A percentile compares a stretch with the other conserved stretches of the same genome.
Evolutionary conservation across 1,140 invertebrate species (phyloP).

Genomic region (Orchestia grillus): DNA sequence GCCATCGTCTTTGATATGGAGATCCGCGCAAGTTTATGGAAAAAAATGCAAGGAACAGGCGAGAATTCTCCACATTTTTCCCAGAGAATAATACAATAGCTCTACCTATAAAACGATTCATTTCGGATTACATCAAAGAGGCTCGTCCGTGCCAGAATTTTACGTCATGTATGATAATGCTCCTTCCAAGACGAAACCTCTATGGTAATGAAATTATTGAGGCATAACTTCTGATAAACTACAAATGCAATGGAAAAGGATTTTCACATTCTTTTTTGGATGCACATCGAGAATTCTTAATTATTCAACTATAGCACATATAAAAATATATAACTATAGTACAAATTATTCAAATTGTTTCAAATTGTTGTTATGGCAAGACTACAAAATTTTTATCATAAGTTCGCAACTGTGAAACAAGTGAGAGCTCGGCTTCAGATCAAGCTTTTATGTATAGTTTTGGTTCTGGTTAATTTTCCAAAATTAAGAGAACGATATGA

Average conservation of each 20-base stretch:
- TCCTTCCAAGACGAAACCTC: neutral
- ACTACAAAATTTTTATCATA: neutral
- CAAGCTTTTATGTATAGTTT: neutral
- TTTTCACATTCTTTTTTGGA: neutral
- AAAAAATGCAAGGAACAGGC: conserved; percentile 4
- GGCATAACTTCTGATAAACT: neutral
- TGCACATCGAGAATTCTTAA: too few relatives aligned
- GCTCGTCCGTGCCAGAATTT: neutral
- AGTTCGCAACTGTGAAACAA: neutral
- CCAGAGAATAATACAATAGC: conserved; percentile 20
- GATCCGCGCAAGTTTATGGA: conserved; percentile 13
- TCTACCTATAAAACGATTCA: conserved; percentile 17
- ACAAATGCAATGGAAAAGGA: neutral
- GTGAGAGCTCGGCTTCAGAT: neutral
- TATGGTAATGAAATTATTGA: neutral
- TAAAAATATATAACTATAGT: too few relatives aligned
- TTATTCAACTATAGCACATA: too few relatives aligned
- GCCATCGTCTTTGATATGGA: conserved; percentile 31
- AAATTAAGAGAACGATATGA: too few relatives aligned
- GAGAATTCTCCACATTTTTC: conserved; percentile 48
- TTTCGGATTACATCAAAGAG: conserved; percentile 24
- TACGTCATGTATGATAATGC: neutral
- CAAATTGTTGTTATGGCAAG: too few relatives aligned
- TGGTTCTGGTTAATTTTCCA: too few relatives aligned
- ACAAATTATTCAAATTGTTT: too few relatives aligned